Conservation (phyloP, 2,888 invertebrate species). For the Aleiodes testaceus region DNA sequence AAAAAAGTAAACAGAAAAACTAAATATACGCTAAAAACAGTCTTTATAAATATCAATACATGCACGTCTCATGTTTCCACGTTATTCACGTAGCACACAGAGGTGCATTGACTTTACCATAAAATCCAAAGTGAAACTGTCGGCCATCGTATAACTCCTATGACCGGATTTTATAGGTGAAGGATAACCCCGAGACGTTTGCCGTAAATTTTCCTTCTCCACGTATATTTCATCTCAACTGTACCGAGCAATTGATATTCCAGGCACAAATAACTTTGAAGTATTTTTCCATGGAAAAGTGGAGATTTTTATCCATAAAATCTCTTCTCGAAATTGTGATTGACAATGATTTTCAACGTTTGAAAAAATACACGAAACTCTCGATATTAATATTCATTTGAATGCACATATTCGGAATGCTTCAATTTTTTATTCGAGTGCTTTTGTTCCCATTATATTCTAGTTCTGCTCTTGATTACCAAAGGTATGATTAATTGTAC, state of each 20-base stretch:
- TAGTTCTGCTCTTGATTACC: constrained; percentile 19
- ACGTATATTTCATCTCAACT: constrained; percentile 25
- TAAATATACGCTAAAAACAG: constrained; percentile 1
- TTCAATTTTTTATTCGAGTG: neutral
- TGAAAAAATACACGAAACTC: neutral
- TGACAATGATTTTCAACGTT: neutral
- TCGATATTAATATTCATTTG: neutral
- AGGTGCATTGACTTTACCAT: constrained; percentile 35
- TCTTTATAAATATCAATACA: constrained; percentile 8
- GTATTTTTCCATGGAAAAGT: neutral
- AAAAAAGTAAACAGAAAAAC: neutral
- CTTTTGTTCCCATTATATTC: constrained; percentile 11
- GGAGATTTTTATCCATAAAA: neutral
- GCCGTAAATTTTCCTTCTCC: constrained; percentile 39
- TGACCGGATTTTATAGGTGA: constrained; percentile 36
- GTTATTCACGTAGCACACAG: constrained; percentile 19
- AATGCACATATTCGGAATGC: neutral
- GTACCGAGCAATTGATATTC: constrained; percentile 32
- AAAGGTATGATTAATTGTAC: constrained; percentile 31
- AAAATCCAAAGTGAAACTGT: constrained; percentile 35
- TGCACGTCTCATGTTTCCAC: neutral
- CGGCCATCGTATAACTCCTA: constrained; percentile 1
- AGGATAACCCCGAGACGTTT: constrained; percentile 15
- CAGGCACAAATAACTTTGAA: constrained; percentile 3
- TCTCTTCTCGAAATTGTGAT: too few species aligned